Conservation (phyloP, 2,113 vertebrate species). For the Chaetops frenatus region DNA sequence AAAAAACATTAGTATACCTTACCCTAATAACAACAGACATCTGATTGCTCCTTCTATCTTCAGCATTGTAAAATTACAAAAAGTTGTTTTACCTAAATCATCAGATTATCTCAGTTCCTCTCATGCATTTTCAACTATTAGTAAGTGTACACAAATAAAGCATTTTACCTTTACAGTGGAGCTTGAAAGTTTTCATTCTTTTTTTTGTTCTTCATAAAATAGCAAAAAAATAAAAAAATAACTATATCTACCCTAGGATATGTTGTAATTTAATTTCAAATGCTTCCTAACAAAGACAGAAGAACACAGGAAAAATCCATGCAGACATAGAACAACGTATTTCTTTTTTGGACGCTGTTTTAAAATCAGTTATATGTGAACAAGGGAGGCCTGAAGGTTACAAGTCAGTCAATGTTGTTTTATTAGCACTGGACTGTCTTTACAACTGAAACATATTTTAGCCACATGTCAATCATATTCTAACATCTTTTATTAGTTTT, state of each 20-base stretch:
- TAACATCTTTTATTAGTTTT: conserved; percentile 62
- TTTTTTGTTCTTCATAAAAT: neutral
- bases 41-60: neutral
- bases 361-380: conserved; percentile 51
- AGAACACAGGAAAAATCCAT: neutral
- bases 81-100: neutral
- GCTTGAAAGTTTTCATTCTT: neutral
- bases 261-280: conserved; percentile 1
- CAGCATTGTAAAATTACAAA: neutral
- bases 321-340: neutral
- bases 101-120: neutral
- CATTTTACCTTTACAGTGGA: neutral
- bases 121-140: neutral
- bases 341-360: conserved; percentile 4
- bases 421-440: conserved; percentile 35
- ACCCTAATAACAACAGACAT: neutral
- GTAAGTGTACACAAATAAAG: neutral
- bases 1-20: neutral
- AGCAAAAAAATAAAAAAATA: neutral
- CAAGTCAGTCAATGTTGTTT: conserved; percentile 32
- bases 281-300: neutral
- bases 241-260: neutral
- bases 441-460: conserved; percentile 54
- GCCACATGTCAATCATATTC: conserved; percentile 49
- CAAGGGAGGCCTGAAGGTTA: conserved; percentile 13